Evolutionary conservation across 2,113 vertebrate genomes (phyloP).

Genomic region (Pollachius pollachius): DNA sequence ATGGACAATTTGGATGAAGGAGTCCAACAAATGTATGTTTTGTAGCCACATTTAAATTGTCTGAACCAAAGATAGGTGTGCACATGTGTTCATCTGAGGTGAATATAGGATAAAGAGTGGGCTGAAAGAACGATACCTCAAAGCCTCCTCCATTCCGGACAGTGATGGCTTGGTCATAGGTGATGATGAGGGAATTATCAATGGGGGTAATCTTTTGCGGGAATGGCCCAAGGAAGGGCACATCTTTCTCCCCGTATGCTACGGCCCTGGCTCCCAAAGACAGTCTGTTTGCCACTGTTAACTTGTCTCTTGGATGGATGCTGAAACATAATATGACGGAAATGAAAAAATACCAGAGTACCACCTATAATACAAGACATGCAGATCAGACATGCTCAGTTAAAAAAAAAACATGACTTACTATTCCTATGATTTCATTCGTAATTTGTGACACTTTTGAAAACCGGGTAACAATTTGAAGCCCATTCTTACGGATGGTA

Average conservation of each 20-base stretch:
- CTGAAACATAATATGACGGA: constrained; percentile 55
- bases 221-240: constrained; percentile 83
- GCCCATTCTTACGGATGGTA: constrained; percentile 72
- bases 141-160: constrained; percentile 60
- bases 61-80: neutral
- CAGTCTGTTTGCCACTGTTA: constrained; percentile 80
- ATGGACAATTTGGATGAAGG: too few relatives aligned
- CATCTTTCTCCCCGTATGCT: constrained; percentile 75
- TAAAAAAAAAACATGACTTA: too few relatives aligned
- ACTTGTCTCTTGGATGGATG: constrained; percentile 87
- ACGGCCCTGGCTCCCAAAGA: constrained; percentile 83
- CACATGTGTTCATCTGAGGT: too few relatives aligned
- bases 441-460: too few relatives aligned
- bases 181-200: constrained; percentile 63
- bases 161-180: constrained; percentile 72
- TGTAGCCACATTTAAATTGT: neutral
- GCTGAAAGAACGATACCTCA: constrained; percentile 70
- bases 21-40: neutral
- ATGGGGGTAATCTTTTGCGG: constrained; percentile 52
- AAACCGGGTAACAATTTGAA: too few relatives aligned
- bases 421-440: too few relatives aligned
- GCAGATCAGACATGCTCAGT: too few relatives aligned
- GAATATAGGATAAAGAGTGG: too few relatives aligned
- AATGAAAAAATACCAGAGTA: too few relatives aligned
- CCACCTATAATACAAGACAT: neutral